These are phyloP conservation scores for Operophtera brumata DNA, from an alignment of 2,888 invertebrate species.

Conservation along the genomic window DNA sequence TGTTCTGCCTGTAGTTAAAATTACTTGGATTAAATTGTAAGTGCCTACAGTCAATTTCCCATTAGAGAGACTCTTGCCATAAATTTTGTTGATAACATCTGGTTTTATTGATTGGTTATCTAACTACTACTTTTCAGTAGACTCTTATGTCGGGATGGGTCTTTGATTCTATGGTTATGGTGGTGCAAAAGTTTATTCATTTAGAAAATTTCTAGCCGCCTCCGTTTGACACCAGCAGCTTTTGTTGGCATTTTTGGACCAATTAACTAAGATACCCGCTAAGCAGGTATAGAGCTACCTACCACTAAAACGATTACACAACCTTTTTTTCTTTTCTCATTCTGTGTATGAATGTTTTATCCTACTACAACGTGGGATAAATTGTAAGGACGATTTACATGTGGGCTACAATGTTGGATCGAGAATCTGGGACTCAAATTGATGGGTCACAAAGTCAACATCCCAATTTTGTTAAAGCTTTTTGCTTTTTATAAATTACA, in stretches of 20 bases:
- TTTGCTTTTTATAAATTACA: no score
- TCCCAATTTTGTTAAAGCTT: no score
- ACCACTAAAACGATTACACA: no score
- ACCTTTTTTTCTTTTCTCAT: no score
- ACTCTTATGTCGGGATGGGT: conserved; percentile 20
- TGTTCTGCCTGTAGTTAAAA: conserved; percentile 34
- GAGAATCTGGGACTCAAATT: no score
- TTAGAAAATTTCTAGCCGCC: not conserved
- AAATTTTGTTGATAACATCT: conserved; percentile 44
- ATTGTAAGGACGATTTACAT: no score
- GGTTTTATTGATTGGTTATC: conserved; percentile 39
- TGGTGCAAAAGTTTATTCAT: conserved; percentile 4
- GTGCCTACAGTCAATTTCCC: conserved; percentile 19
- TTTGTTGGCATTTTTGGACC: not conserved
- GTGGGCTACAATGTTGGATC: no score
- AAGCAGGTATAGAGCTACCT: no score
- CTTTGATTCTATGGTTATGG: conserved; percentile 13
- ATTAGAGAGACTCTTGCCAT: conserved; percentile 28
- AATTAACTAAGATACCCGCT: not conserved
- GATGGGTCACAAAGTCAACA: no score
- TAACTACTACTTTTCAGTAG: conserved; percentile 23
- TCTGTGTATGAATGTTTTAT: no score
- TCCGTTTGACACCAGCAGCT: not conserved
- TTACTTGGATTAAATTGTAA: conserved; percentile 40
- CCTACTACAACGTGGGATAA: no score